Conservation (phyloP, 1,140 invertebrate genomes). For the Ruditapes philippinarum region DNA sequence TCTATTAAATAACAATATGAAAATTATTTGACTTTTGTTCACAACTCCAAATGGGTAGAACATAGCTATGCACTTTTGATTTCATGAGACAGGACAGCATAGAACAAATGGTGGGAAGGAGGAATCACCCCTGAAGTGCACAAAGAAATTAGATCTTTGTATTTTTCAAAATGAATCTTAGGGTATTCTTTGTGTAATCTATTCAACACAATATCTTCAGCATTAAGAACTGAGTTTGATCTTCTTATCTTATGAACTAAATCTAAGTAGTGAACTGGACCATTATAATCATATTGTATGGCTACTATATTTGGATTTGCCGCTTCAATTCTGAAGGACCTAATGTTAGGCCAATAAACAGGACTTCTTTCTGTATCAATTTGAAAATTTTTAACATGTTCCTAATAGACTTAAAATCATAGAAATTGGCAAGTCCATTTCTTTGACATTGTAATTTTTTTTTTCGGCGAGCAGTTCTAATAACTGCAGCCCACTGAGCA, state of each 20-base stretch:
- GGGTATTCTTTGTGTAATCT: not conserved
- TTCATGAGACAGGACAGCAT: not conserved
- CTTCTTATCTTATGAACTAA: not conserved
- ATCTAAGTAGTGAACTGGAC: slow-evolving; percentile 9
- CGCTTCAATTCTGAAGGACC: slow-evolving; percentile 15
- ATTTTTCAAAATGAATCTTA: slow-evolving; percentile 16
- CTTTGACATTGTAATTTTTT: not conserved
- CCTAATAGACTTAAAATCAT: slow-evolving; percentile 1
- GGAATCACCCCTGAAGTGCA: slow-evolving; percentile 5
- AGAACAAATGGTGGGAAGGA: slow-evolving; percentile 7
- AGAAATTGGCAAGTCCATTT: slow-evolving; percentile 38
- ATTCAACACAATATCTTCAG: not conserved
- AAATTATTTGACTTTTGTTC: not conserved
- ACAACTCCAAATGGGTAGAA: not conserved
- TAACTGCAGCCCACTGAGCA: slow-evolving; percentile 22
- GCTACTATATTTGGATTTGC: no score
- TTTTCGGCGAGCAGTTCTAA: slow-evolving; percentile 13
- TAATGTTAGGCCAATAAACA: not conserved
- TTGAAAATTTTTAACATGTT: not conserved
- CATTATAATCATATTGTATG: slow-evolving; percentile 33
- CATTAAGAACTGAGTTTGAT: not conserved
- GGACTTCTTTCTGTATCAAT: not conserved
- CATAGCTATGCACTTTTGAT: not conserved
- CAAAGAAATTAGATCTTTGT: slow-evolving; percentile 17
- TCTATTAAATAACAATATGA: not conserved